These are phyloP conservation scores for Acanthis flammea DNA, from an alignment of 2,797 vertebrate species.

Conservation along the genomic window DNA sequence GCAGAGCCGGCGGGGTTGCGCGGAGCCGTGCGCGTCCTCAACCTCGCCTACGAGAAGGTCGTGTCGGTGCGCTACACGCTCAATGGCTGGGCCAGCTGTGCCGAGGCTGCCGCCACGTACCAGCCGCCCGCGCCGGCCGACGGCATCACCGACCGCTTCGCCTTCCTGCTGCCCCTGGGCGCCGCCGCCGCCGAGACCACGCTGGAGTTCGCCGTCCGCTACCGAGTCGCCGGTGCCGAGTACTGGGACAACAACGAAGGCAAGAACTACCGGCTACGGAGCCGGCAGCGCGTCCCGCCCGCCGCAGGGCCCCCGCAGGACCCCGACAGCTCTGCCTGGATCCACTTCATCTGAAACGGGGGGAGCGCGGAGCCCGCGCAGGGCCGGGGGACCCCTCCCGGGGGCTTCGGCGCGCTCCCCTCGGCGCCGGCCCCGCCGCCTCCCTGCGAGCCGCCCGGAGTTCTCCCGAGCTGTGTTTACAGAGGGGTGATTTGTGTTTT, in stretches of 20 bases:
- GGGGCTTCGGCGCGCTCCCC: not conserved
- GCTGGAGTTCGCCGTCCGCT: constrained; percentile 88
- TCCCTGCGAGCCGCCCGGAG: not conserved
- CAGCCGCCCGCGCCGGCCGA: constrained; percentile 70
- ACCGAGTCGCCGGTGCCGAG: constrained; percentile 83
- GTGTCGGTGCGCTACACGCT: constrained; percentile 82
- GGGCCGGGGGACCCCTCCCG: not conserved
- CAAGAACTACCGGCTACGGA: constrained; percentile 85
- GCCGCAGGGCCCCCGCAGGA: constrained; percentile 78
- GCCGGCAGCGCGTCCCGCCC: constrained; percentile 77
- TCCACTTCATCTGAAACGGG: constrained; percentile 86
- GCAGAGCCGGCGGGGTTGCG: constrained; percentile 34
- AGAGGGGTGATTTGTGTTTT: not conserved
- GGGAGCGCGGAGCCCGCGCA: not conserved
- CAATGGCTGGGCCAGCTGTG: constrained; percentile 85
- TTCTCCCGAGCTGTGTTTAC: not conserved
- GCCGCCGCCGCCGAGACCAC: constrained; percentile 75
- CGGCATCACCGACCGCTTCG: constrained; percentile 82
- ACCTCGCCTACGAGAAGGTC: constrained; percentile 75
- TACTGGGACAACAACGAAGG: constrained; percentile 92
- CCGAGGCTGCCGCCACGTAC: constrained; percentile 82
- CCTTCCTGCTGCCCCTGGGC: constrained; percentile 82
- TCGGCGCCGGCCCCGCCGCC: not conserved
- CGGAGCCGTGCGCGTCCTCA: constrained; percentile 78
- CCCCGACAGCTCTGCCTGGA: constrained; percentile 86